phyloP scores from a whole-genome alignment of 2,113 vertebrate genomes.

The Cyanocitta stelleri region DNA sequence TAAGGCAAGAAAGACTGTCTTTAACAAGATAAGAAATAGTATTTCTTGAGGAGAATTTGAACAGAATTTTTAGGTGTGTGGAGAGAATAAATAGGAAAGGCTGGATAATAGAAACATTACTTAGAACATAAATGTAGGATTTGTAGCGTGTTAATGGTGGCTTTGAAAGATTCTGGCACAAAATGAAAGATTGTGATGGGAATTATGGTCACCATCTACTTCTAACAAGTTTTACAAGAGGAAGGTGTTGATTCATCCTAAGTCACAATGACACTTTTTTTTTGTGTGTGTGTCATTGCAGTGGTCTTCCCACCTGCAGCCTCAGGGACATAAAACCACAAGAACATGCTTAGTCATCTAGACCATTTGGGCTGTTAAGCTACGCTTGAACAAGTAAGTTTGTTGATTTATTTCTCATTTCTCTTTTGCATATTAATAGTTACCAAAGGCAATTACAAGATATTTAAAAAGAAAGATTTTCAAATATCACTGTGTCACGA shows the following conservation, averaged over 20 bases:
- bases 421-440: background rate
- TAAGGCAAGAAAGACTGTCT: background rate
- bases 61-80: background rate
- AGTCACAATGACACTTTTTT: background rate
- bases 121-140: background rate
- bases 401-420: background rate
- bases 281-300: background rate
- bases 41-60: background rate
- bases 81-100: background rate
- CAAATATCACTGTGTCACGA: background rate
- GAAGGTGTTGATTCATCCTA: background rate
- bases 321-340: background rate
- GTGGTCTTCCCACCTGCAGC: background rate
- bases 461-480: background rate
- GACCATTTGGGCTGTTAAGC: background rate
- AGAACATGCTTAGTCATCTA: background rate
- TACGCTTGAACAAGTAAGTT: background rate
- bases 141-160: background rate
- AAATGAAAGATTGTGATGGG: background rate
- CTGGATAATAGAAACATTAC: background rate
- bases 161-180: background rate
- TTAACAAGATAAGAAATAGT: background rate
- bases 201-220: background rate
- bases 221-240: background rate
- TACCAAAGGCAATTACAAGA: background rate